phyloP scores from a whole-genome alignment of 2,888 invertebrate genomes.

The Rhyacophila evoluta region DNA sequence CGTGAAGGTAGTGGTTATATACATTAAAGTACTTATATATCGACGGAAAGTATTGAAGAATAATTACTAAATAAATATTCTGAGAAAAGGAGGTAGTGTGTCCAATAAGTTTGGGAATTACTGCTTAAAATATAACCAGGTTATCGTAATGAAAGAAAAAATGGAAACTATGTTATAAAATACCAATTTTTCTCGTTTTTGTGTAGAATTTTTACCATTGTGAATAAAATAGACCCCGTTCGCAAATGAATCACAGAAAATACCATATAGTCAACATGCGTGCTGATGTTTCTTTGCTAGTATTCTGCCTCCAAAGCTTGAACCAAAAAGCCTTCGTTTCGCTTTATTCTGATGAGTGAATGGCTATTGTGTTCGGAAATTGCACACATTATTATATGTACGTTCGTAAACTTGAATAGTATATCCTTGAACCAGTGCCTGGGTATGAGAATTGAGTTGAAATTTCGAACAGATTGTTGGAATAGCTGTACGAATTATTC shows the following conservation, averaged over 20 bases:
- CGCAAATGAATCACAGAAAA: not conserved
- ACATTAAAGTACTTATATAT: too few species aligned
- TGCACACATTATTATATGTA: not conserved
- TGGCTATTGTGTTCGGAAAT: slow-evolving; percentile 22
- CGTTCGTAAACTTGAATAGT: slow-evolving; percentile 14
- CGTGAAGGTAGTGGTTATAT: too few species aligned
- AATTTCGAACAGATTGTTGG: not conserved
- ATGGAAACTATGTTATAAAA: too few species aligned
- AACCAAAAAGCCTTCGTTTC: not conserved
- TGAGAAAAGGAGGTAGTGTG: too few species aligned
- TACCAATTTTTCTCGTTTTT: too few species aligned
- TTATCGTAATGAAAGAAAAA: too few species aligned
- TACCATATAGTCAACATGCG: not conserved
- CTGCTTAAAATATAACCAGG: too few species aligned
- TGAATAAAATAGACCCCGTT: too few species aligned
- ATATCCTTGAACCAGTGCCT: slow-evolving; percentile 19
- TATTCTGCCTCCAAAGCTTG: not conserved
- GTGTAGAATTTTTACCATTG: too few species aligned
- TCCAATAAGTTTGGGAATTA: too few species aligned
- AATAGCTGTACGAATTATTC: not conserved
- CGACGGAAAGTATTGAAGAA: too few species aligned
- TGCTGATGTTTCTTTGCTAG: not conserved
- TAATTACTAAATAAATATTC: too few species aligned
- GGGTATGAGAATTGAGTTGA: not conserved
- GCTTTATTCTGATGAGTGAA: slow-evolving; percentile 10